These are phyloP conservation scores for Meganola albula DNA, from an alignment of 2,888 invertebrate species.

Conservation along the genomic window DNA sequence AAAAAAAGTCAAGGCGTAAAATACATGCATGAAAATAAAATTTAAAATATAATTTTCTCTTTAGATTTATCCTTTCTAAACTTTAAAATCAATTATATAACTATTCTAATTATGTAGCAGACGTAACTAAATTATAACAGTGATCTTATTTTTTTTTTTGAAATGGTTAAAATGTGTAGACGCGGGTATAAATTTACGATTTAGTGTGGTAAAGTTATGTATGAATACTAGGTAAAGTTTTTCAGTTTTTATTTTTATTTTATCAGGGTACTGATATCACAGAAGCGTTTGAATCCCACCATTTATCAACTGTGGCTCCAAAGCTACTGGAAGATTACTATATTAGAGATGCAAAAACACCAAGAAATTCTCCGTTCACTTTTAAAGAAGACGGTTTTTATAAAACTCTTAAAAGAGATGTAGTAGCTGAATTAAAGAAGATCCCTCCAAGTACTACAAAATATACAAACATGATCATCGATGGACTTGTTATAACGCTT, in stretches of 20 bases:
- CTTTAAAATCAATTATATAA: too few species aligned
- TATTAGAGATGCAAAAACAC: constrained; percentile 78
- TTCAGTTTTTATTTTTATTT: constrained; percentile 1
- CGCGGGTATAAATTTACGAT: too few species aligned
- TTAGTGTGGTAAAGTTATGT: too few species aligned
- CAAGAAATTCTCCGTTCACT: constrained; percentile 84
- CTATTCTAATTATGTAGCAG: too few species aligned
- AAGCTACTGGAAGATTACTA: constrained; percentile 81
- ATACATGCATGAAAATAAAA: too few species aligned
- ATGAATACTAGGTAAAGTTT: too few species aligned
- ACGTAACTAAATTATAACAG: too few species aligned
- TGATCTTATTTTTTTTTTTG: too few species aligned
- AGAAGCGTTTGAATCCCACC: constrained; percentile 79
- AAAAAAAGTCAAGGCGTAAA: too few species aligned
- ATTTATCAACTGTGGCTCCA: constrained; percentile 71
- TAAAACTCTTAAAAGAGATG: constrained; percentile 79
- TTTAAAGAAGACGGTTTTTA: constrained; percentile 87
- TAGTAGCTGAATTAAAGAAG: constrained; percentile 73
- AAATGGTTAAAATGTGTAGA: too few species aligned
- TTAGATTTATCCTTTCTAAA: too few species aligned
- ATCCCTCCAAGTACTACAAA: constrained; percentile 47
- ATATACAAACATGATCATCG: constrained; percentile 45
- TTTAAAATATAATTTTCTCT: too few species aligned
- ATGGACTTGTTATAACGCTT: constrained; percentile 52
- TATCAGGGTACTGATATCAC: constrained; percentile 80